Evolutionary conservation across 2,797 vertebrate species (phyloP).

Genomic region (Arnoldichthys spilopterus): DNA sequence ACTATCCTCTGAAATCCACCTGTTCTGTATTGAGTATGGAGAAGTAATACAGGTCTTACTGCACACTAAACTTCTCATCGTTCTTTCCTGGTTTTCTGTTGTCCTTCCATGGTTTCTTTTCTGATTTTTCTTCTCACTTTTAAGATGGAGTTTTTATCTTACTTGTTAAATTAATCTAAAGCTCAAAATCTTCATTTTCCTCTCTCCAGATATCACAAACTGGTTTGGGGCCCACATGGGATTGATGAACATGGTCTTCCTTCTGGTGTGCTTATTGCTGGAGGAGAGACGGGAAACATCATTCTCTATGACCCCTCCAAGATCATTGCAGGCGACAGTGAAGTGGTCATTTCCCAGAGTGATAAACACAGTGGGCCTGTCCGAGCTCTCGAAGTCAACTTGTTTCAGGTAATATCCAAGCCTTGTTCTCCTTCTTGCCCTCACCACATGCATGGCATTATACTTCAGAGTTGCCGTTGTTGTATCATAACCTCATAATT

Average conservation of each 20-base stretch:
- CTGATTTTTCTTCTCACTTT: neutral
- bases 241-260: conserved; percentile 73
- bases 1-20: neutral
- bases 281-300: conserved; percentile 93
- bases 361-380: conserved; percentile 92
- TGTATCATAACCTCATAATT: too few species aligned
- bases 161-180: neutral
- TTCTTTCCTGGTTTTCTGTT: neutral
- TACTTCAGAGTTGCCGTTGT: too few species aligned
- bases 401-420: conserved; percentile 85
- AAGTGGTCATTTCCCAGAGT: conserved; percentile 90
- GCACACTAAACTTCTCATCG: neutral
- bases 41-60: neutral
- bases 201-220: conserved; percentile 89
- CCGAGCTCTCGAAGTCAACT: conserved; percentile 91
- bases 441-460: neutral
- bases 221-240: conserved; percentile 91
- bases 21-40: neutral
- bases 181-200: neutral
- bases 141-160: neutral
- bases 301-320: conserved; percentile 93
- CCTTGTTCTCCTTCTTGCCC: neutral
- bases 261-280: conserved; percentile 91
- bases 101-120: neutral
- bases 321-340: conserved; percentile 85